Base-by-base conservation (phyloP, 92 coral and sea anemone genomes). In the Phenganax subtilis region DNA sequence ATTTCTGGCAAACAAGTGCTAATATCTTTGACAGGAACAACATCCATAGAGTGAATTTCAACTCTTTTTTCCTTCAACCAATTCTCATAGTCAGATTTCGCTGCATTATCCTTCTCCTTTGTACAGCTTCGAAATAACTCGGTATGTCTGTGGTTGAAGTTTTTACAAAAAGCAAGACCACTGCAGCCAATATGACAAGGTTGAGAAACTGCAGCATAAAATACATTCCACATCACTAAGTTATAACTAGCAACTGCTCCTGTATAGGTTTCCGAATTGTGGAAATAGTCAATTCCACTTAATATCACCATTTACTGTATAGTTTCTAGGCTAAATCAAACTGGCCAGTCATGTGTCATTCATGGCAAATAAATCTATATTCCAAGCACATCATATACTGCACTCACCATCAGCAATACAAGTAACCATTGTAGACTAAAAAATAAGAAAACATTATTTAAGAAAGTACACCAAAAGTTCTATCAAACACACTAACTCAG, bases 141-240 rank as follows among this genome's bases (percentile, higher is more conserved):
- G 11, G 98, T 94, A 61, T 94, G 98, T 67, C 98, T 88, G 84
- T 88, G 89, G 87, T 94, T 94, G 77, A 94, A 91, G 87, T 91
- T 91, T 47, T 91, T 91, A 59, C 98, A 91, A 67, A 88, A 91
- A 56, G 85, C 87, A 85, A 91, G 87, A 10, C 97, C 97, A 57
- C 88, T 87, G 85, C 97, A 91, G 16, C 97, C 97, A 77, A 91
- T 80, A 85, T 87, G 98, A 54, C 97, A 93, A 12, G 97, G 98
- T 74, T 85, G 86, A 16, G 92, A 85, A 57, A 93, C 93, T 90
- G 59, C 14, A 80, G 62, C 62, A 20, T 8, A 61, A 10, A 69
- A 82, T 28, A 76, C 37, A 29, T 44, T 44, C 17, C 20, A 25
- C 10, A 0, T 60, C 51, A 6, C 29, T n/a, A 14, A 51, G 9